A percentile compares a stretch with the other conserved stretches of the same genome.
Conservation (phyloP, 2,113 vertebrate genomes). For the Hemiscyllium ocellatum region DNA sequence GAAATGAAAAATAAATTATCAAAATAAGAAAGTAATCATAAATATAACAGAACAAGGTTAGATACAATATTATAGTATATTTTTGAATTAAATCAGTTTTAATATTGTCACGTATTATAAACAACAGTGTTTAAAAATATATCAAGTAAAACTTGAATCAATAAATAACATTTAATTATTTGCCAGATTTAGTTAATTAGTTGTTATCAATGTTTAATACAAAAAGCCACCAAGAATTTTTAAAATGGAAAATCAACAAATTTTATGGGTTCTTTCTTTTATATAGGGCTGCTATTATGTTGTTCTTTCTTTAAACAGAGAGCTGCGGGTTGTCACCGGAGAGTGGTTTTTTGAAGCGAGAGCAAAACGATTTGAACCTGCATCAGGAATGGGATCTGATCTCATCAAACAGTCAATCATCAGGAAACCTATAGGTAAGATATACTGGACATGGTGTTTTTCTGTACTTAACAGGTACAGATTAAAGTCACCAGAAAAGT, state of each 20-base stretch:
- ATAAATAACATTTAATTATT: not conserved
- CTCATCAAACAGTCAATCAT: slow-evolving; percentile 81
- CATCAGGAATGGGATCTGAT: slow-evolving; percentile 64
- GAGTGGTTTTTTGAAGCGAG: slow-evolving; percentile 96
- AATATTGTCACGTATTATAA: not conserved
- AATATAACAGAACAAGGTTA: not conserved
- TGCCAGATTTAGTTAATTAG: not conserved
- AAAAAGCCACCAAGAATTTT: not conserved
- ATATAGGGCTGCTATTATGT: too few relatives aligned
- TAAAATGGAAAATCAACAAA: not conserved
- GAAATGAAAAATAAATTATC: not conserved
- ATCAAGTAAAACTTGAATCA: not conserved
- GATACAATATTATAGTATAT: not conserved
- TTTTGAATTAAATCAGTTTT: slow-evolving; percentile 7
- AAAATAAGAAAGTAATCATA: not conserved
- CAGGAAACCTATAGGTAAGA: slow-evolving; percentile 66
- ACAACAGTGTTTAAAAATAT: not conserved
- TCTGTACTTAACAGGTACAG: not conserved
- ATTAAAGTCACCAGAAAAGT: not conserved
- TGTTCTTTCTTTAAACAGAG: slow-evolving; percentile 52
- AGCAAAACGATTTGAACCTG: slow-evolving; percentile 79
- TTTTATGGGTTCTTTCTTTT: not conserved
- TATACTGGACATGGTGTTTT: not conserved
- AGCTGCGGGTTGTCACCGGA: slow-evolving; percentile 82
- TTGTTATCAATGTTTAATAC: not conserved